These are phyloP conservation scores for Notothenia coriiceps DNA, from an alignment of 2,113 vertebrate genomes.

Conservation along the genomic window DNA sequence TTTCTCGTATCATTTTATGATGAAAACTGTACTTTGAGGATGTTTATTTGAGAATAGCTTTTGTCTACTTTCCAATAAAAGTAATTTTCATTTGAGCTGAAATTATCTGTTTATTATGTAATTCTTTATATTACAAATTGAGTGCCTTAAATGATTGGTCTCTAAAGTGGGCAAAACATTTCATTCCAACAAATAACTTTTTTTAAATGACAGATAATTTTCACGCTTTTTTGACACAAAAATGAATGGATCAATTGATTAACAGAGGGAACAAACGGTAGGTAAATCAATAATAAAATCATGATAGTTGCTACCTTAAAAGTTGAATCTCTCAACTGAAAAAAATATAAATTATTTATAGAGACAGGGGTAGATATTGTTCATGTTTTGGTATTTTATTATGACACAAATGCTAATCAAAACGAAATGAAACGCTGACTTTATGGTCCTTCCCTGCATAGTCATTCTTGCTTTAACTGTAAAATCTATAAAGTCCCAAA, in stretches of 20 bases:
- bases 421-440: constrained; percentile 27
- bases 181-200: not conserved
- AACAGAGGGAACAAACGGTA: not conserved
- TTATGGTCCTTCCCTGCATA: constrained; percentile 7
- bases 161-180: not conserved
- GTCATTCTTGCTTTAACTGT: constrained; percentile 30
- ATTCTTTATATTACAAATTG: too few species aligned
- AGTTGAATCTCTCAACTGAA: not conserved
- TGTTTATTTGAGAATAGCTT: constrained; percentile 13
- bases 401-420: constrained; percentile 34
- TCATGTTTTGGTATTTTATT: constrained; percentile 9
- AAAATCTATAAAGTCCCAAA: constrained; percentile 42
- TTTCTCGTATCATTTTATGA: not conserved
- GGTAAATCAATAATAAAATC: not conserved
- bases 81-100: not conserved
- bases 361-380: constrained; percentile 2
- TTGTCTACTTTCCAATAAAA: not conserved
- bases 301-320: not conserved
- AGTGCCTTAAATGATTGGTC: too few species aligned
- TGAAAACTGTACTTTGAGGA: not conserved
- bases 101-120: not conserved
- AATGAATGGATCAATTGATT: not conserved
- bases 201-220: not conserved
- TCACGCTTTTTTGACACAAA: not conserved
- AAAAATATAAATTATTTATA: not conserved